Conservation (phyloP, 2,797 vertebrate genomes). For the Pseudochirops corinnae region DNA sequence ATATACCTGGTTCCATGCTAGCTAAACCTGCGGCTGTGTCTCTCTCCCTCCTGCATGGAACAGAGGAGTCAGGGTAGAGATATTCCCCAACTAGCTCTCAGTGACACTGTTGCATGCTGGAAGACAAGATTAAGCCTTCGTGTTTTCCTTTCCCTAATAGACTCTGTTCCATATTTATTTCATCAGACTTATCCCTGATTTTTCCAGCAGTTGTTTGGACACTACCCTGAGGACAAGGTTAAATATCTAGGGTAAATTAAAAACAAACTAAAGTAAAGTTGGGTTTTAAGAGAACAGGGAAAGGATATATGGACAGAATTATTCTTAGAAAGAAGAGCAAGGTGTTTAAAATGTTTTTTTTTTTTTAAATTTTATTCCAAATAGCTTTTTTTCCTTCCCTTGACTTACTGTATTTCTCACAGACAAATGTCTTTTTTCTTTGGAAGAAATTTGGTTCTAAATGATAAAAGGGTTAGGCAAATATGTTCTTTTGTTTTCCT, state of each 20-base stretch:
- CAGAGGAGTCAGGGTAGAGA: not conserved
- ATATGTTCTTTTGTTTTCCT: constrained; percentile 44
- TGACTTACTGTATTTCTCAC: not conserved
- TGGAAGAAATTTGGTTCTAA: constrained; percentile 45
- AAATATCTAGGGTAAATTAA: constrained; percentile 12
- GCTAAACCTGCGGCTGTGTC: not conserved
- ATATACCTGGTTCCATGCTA: not conserved
- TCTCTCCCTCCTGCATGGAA: not conserved
- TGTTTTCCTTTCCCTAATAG: not conserved
- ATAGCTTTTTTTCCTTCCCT: not conserved
- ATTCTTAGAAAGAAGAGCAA: constrained; percentile 25
- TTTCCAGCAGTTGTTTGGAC: constrained; percentile 8
- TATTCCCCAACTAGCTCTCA: not conserved
- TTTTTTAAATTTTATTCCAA: not conserved
- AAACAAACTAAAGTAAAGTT: not conserved
- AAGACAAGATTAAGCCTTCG: not conserved
- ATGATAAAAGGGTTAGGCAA: constrained; percentile 42
- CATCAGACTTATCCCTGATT: not conserved
- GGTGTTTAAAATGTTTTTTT: constrained; percentile 8
- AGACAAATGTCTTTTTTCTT: constrained; percentile 28
- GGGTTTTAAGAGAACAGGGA: constrained; percentile 10
- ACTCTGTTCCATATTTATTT: not conserved
- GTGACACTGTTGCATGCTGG: not conserved
- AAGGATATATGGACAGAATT: not conserved
- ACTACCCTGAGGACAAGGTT: constrained; percentile 10